A percentile compares a stretch with the other conserved stretches of the same genome.
These are phyloP conservation scores for Plectrocnemia conspersa DNA, from an alignment of 1,140 invertebrate genomes.

Conservation along the genomic window DNA sequence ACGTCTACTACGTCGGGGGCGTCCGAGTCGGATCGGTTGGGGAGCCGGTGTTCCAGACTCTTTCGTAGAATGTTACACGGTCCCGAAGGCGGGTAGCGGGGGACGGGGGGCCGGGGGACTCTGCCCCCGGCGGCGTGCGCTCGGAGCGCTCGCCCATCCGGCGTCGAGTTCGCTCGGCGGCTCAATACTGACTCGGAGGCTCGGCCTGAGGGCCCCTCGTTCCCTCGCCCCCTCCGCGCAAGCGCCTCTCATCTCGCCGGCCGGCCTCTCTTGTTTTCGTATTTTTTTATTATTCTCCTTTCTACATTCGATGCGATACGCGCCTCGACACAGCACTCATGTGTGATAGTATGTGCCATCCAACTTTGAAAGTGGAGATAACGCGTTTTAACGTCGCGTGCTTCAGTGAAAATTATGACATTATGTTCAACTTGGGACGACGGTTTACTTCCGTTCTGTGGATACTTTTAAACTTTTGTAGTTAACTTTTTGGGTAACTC, in stretches of 20 bases:
- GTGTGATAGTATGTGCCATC: too few relatives aligned
- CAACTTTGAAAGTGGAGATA: too few relatives aligned
- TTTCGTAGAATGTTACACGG: constrained; percentile 71
- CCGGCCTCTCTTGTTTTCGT: constrained; percentile 21
- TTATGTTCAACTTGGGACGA: too few relatives aligned
- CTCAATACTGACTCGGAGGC: constrained; percentile 47
- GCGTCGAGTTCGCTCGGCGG: constrained; percentile 47
- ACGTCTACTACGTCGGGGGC: constrained; percentile 47
- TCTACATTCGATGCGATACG: too few relatives aligned
- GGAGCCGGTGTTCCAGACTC: constrained; percentile 58
- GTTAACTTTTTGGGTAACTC: too few relatives aligned
- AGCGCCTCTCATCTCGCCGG: constrained; percentile 18
- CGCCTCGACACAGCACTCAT: too few relatives aligned
- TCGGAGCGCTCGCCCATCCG: constrained; percentile 20
- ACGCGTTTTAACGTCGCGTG: too few relatives aligned
- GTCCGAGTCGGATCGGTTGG: constrained; percentile 41
- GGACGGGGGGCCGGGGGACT: constrained; percentile 45
- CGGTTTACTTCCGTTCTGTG: too few relatives aligned
- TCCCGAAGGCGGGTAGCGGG: constrained; percentile 59
- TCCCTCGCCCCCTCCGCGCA: constrained; percentile 16
- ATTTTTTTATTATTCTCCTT: too few relatives aligned
- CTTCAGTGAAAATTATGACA: too few relatives aligned
- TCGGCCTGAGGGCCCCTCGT: constrained; percentile 6
- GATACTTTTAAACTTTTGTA: too few relatives aligned
- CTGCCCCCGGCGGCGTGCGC: constrained; percentile 23